A percentile compares a stretch with the other conserved stretches of the same genome.
phyloP scores from a whole-genome alignment of 2,113 vertebrate species.

The Heterotis niloticus region DNA sequence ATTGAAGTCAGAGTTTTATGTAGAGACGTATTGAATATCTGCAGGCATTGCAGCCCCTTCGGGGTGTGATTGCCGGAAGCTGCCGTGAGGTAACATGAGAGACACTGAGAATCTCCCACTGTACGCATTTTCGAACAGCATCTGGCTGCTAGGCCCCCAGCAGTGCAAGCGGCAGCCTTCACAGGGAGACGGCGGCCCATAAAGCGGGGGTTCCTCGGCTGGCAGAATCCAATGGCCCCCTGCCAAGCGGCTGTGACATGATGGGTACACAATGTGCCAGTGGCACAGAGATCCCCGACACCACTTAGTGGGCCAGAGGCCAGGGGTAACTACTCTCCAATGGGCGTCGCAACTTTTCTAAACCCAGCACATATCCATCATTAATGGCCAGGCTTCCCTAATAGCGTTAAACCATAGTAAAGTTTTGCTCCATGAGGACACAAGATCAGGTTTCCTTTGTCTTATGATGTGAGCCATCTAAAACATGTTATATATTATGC shows the following conservation, averaged over 20 bases:
- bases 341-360: too few relatives aligned
- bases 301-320: too few relatives aligned
- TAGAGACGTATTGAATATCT: not conserved
- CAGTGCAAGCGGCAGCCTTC: slow-evolving; percentile 44
- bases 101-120: slow-evolving; percentile 2
- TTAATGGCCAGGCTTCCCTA: too few relatives aligned
- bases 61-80: not conserved
- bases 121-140: slow-evolving; percentile 36
- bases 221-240: slow-evolving; percentile 65
- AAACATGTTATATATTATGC: too few relatives aligned
- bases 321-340: too few relatives aligned
- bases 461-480: slow-evolving; percentile 1
- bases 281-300: slow-evolving; percentile 34
- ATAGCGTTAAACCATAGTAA: too few relatives aligned
- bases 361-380: not conserved
- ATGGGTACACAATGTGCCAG: slow-evolving; percentile 68
- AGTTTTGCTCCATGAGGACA: too few relatives aligned
- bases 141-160: slow-evolving; percentile 15
- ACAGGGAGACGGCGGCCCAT: slow-evolving; percentile 55
- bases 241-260: slow-evolving; percentile 61
- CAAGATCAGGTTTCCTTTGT: too few relatives aligned
- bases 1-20: too few relatives aligned
- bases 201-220: slow-evolving; percentile 61
- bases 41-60: not conserved
- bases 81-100: not conserved